Evolutionary conservation across 2,113 vertebrate genomes (phyloP), one percentile per base, ranked within the genome.

Genomic region (Nyctibius bracteatus): DNA sequence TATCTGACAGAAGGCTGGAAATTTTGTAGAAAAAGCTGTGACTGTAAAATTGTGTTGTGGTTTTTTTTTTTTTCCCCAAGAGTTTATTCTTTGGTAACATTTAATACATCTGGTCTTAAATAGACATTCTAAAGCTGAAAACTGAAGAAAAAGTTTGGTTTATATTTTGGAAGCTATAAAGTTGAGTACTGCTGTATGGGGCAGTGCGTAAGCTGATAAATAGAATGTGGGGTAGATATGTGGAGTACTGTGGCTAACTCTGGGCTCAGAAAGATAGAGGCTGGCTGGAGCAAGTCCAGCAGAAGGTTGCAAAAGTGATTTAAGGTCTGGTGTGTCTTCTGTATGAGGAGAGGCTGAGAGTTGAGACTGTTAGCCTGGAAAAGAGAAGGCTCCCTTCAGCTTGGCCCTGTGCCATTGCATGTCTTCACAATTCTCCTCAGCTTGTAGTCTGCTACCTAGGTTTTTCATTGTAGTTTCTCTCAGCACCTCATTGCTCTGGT

Each of bases 61-160:
- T n/a, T n/a, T n/a, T n/a, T n/a, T n/a, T n/a, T 8, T 43, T 14
- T 28, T 19, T 4, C 2, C 17, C 21, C 0, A 4, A 19, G 35
- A n/a, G 12, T 52, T 79, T 89, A 57, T 55, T 77, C 24, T 86
- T 58, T 58, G 9, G 28, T 73, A 80, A 27, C 4, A 7, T 67
- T 79, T 71, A 46, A 41, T 88, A 28, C 16, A 31, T 44, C 25
- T 82, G 19, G 10, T 72, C 18, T 41, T 82, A 54, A n/a, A 30
- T 30, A 78, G 24, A 79, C 62, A 3, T 57, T 88, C 7, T 79
- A n/a, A 58, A 79, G 70, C 37, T 83, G 20, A 41, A 61, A 55
- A 62, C 21, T 24, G 20, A 35, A 5, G 24, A 73, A 86, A 52
- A 24, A 35, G 4, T 20, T 14, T 24, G 52, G 14, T 66, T 68